These are phyloP conservation scores for Conopomorpha cramerella DNA, from an alignment of 1,140 invertebrate genomes.

Conservation along the genomic window DNA sequence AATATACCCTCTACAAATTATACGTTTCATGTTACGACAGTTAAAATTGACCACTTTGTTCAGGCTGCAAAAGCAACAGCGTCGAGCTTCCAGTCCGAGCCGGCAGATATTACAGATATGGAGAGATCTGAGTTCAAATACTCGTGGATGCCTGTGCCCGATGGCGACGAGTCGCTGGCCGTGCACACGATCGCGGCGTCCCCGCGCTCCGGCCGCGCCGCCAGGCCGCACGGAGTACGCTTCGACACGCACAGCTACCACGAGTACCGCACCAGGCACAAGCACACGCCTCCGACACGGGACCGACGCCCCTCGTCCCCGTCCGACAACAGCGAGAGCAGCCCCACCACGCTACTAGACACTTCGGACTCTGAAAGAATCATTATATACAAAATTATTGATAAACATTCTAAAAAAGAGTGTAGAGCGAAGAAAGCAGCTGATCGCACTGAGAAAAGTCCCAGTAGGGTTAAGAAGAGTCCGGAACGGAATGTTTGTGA, in stretches of 20 bases:
- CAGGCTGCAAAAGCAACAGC: too few relatives aligned
- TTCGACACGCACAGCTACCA: conserved; percentile 42
- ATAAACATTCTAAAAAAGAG: too few relatives aligned
- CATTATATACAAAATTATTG: conserved; percentile 42
- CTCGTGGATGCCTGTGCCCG: conserved; percentile 48
- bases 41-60: too few relatives aligned
- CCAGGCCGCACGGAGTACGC: conserved; percentile 10
- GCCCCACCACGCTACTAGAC: conserved; percentile 18
- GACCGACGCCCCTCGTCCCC: too few relatives aligned
- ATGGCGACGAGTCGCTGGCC: conserved; percentile 28
- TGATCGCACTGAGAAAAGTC: neutral
- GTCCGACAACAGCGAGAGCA: conserved; percentile 10
- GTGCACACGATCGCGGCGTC: conserved; percentile 29
- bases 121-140: conserved; percentile 42
- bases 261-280: conserved; percentile 42
- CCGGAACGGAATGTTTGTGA: too few relatives aligned
- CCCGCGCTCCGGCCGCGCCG: too few relatives aligned
- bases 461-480: too few relatives aligned
- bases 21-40: too few relatives aligned
- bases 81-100: too few relatives aligned
- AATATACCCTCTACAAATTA: too few relatives aligned
- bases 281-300: conserved; percentile 47
- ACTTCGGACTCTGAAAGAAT: conserved; percentile 28
- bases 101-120: too few relatives aligned
- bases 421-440: neutral